Evolutionary conservation across 2,888 invertebrate species (phyloP).

Genomic region (Oscheius sp.): DNA sequence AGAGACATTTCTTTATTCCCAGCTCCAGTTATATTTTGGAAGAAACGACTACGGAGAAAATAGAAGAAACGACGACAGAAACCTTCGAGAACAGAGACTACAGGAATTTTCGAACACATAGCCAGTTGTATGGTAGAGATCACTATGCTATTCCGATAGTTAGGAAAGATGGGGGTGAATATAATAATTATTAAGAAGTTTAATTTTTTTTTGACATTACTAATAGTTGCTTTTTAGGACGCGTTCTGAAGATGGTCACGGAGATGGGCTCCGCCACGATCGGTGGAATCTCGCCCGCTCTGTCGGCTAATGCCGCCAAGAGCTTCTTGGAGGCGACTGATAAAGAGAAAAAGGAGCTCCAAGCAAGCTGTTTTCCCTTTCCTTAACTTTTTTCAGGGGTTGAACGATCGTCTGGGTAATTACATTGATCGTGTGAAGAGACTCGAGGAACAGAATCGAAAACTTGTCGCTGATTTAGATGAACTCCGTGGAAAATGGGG

Average conservation of each 20-base stretch:
- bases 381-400: conserved; percentile 48
- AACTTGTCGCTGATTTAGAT: conserved; percentile 69
- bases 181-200: neutral
- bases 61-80: neutral
- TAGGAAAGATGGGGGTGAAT: conserved; percentile 14
- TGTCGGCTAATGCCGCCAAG: conserved; percentile 69
- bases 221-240: conserved; percentile 55
- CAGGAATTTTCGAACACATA: neutral
- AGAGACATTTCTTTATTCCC: neutral
- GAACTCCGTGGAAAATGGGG: conserved; percentile 70
- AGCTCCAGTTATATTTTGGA: conserved; percentile 17
- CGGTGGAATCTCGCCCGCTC: conserved; percentile 69
- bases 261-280: conserved; percentile 70
- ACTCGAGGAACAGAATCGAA: conserved; percentile 69
- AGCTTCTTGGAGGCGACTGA: conserved; percentile 70
- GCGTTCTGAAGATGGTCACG: conserved; percentile 70
- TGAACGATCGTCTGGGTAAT: conserved; percentile 74
- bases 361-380: conserved; percentile 38
- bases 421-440: conserved; percentile 74
- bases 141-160: neutral
- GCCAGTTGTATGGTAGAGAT: neutral
- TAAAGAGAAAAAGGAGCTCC: conserved; percentile 74
- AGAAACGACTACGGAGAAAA: conserved; percentile 3
- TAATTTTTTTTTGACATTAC: neutral
- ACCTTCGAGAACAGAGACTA: neutral